These are phyloP conservation scores for Tokudaia muenninki DNA, from an alignment of 2,797 vertebrate genomes.

Conservation along the genomic window DNA sequence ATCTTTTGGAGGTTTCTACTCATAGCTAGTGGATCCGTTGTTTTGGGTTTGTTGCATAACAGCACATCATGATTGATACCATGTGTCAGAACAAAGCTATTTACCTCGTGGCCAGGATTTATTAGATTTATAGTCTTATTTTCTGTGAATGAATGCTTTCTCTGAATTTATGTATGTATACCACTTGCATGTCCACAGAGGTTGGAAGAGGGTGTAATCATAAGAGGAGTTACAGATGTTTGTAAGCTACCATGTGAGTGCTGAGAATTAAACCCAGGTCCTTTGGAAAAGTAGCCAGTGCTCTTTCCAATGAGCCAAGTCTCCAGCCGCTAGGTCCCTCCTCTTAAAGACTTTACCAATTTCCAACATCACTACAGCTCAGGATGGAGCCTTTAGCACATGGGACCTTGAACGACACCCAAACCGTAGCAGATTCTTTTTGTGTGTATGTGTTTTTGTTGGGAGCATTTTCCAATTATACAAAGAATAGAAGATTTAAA, in stretches of 20 bases:
- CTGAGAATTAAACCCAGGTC: background rate
- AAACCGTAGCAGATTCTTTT: background rate
- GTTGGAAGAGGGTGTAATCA: background rate
- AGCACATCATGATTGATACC: background rate
- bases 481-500: constrained; percentile 46
- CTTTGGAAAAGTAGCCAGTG: background rate
- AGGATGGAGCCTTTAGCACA: background rate
- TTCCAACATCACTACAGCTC: background rate
- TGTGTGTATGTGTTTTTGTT: background rate
- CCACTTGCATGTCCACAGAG: background rate
- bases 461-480: background rate
- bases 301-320: background rate
- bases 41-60: background rate
- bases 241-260: background rate
- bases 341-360: background rate
- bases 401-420: background rate
- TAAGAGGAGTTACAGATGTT: background rate
- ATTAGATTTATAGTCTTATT: background rate
- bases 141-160: background rate
- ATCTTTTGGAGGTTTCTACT: background rate
- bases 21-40: background rate
- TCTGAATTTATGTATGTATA: background rate
- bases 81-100: background rate
- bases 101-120: background rate
- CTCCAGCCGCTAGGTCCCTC: background rate